Conservation (phyloP, 2,113 vertebrate genomes). For the Grammomys dolichurus region DNA sequence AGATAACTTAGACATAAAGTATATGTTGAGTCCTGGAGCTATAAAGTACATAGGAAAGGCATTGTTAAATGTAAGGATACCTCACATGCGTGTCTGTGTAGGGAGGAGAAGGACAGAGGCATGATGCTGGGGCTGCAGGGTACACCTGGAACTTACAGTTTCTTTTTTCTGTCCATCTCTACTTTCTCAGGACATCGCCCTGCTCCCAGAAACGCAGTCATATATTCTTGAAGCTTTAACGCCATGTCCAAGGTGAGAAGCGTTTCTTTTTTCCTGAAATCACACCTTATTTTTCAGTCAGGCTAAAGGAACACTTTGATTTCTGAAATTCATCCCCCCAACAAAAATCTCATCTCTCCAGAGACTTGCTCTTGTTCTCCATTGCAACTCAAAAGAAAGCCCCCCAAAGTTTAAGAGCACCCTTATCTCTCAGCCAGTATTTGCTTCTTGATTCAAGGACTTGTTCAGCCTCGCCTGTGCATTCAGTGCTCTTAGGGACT, state of each 20-base stretch:
- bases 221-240: conserved; percentile 36
- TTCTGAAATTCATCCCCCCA: not conserved
- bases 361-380: not conserved
- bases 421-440: not conserved
- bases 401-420: not conserved
- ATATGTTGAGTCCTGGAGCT: not conserved
- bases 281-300: not conserved
- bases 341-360: not conserved
- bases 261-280: not conserved
- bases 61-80: not conserved
- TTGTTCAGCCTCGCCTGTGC: not conserved
- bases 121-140: not conserved
- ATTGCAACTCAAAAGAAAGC: not conserved
- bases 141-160: not conserved
- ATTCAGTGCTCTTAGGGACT: not conserved
- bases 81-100: rapidly evolving
- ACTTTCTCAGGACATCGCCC: not conserved
- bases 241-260: conserved; percentile 79
- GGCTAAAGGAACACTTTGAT: not conserved
- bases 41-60: not conserved
- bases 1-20: not conserved
- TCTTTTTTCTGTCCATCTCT: conserved; percentile 27
- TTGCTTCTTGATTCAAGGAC: conserved; percentile 32
- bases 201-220: not conserved
- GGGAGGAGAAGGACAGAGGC: not conserved